Evolutionary conservation across 1,140 invertebrate species (phyloP), one percentile per base, ranked within the genome.

Genomic region (Zophobas atratus): DNA sequence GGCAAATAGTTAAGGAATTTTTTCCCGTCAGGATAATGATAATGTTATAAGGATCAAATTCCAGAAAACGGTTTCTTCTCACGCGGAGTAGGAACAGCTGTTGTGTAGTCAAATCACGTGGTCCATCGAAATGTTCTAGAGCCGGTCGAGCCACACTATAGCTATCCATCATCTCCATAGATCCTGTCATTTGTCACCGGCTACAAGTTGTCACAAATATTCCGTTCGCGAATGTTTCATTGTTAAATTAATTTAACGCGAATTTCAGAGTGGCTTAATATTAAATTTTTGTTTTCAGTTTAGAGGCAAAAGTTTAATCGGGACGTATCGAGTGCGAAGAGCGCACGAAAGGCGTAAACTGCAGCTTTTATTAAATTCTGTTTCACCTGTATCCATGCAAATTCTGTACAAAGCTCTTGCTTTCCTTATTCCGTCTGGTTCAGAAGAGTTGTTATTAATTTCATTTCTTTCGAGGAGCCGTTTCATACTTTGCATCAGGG

Each of bases 321-420:
- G 20, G 20, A 20, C 20, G 20, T 20, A 20, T 20, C 20, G 20
- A 20, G 20, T 20, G 20, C 20, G 20, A 20, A 20, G 20, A 20
- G 20, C 20, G 20, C 20, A 20, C 20, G 20, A 20, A 20, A 20
- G 20, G 20, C 20, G 20, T 20, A 20, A 20, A 20, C 20, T 20
- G 20, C 32, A 41, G 60, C 41, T 67, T 67, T 67, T 60, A 43
- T 41, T 67, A 67, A 67, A 67, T 67, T 67, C 43, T 36, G 38
- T 41, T 39, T 87, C 86, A 93, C 92, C 90, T 73, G 88, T 89
- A 83, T 93, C 88, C 85, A 92, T 88, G 81, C 92, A 93, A 43
- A 90, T 92, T 71, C 84, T 89, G 79, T 92, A 93, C 4, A 93
- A 84, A 4, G 86, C 79, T 81, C 90, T 89, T 0, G 92, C 92